Conservation (phyloP, 2,797 vertebrate genomes). For the Spondyliosoma cantharus region DNA sequence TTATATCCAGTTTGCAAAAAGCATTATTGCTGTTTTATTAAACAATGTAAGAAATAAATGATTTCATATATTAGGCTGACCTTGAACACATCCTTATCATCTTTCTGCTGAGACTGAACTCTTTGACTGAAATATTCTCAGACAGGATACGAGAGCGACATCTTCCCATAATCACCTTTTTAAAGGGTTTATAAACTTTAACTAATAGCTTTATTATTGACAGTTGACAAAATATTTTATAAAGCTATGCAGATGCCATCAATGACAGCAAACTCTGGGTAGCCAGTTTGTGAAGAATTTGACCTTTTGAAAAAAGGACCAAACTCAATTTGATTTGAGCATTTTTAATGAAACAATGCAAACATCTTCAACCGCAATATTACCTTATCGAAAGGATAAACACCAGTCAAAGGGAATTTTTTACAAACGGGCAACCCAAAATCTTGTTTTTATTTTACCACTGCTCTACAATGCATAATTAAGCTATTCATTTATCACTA, state of each 20-base stretch:
- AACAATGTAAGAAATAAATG: slow-evolving; percentile 77
- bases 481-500: neutral
- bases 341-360: neutral
- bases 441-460: neutral
- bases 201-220: neutral
- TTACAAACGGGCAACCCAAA: neutral
- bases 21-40: slow-evolving; percentile 75
- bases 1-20: slow-evolving; percentile 86
- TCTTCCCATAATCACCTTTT: neutral
- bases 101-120: slow-evolving; percentile 5
- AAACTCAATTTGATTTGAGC: neutral
- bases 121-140: slow-evolving; percentile 1
- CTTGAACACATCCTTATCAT: slow-evolving; percentile 34
- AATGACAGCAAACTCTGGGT: neutral
- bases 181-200: neutral
- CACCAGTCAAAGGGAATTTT: neutral
- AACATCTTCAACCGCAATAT: neutral
- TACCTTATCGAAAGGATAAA: neutral
- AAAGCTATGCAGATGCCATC: neutral
- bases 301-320: neutral
- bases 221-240: neutral
- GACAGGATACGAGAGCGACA: neutral
- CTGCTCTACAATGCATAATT: neutral
- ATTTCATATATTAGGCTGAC: slow-evolving; percentile 73
- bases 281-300: neutral